A percentile compares a stretch with the other conserved stretches of the same genome.
phyloP scores from a whole-genome alignment of 2,113 vertebrate genomes.

The Cyanocitta stelleri region DNA sequence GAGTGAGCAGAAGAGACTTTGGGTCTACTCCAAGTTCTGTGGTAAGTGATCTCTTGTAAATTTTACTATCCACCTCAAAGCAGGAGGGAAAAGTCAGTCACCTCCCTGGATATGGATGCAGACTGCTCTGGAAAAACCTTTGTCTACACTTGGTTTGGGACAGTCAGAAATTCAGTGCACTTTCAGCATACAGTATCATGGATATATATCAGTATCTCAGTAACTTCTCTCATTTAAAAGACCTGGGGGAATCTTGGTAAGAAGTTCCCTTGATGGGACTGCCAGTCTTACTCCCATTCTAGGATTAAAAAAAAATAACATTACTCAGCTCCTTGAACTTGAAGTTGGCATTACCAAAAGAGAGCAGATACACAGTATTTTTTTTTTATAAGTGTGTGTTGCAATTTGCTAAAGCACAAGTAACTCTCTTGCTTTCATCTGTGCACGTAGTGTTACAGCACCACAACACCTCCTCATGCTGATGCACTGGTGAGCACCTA shows the following conservation, averaged over 20 bases:
- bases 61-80: background rate
- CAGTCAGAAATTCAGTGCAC: background rate
- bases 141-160: background rate
- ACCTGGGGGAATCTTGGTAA: background rate
- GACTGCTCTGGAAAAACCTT: background rate
- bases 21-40: background rate
- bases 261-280: background rate
- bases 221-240: background rate
- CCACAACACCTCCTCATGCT: constrained; percentile 22
- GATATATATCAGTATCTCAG: background rate
- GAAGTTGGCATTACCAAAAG: background rate
- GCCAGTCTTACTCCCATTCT: background rate
- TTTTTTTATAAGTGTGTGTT: background rate
- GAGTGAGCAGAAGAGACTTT: background rate
- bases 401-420: background rate
- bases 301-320: background rate
- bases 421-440: background rate
- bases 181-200: background rate
- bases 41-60: background rate
- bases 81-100: background rate
- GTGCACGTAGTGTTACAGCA: background rate
- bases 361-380: background rate
- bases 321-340: background rate
- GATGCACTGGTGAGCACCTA: background rate
- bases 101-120: background rate